A percentile compares a stretch with the other conserved stretches of the same genome.
These are phyloP conservation scores for Falco biarmicus DNA, from an alignment of 2,797 vertebrate species.

Conservation along the genomic window DNA sequence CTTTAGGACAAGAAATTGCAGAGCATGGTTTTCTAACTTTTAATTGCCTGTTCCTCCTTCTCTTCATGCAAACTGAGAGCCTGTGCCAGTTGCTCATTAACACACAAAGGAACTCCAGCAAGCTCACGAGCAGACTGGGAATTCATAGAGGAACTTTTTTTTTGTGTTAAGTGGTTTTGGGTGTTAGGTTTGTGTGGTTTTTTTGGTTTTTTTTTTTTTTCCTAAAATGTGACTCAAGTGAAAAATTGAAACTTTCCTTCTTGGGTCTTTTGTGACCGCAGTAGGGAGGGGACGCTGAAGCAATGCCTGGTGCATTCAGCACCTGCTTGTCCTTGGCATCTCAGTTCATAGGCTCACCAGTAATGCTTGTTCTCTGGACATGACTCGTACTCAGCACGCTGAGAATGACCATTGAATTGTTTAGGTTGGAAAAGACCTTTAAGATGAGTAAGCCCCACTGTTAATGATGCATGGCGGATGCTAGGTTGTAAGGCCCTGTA, in stretches of 20 bases:
- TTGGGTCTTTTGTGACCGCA: not conserved
- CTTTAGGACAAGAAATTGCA: not conserved
- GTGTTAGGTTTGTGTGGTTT: not conserved
- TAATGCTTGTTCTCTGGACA: not conserved
- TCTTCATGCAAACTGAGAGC: not conserved
- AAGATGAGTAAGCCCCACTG: too few species aligned
- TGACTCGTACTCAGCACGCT: not conserved
- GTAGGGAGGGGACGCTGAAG: not conserved
- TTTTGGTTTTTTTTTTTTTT: not conserved
- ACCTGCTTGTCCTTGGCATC: not conserved
- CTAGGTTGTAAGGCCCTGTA: not conserved
- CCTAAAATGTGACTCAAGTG: not conserved
- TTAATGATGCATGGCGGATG: fast-evolving
- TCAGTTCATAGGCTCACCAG: fast-evolving
- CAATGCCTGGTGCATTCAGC: not conserved
- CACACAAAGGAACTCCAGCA: not conserved
- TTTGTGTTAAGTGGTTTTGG: not conserved
- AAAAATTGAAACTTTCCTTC: not conserved
- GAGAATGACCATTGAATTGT: not conserved
- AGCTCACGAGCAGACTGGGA: not conserved
- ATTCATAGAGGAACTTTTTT: not conserved
- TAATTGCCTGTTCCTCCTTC: not conserved
- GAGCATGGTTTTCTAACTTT: not conserved
- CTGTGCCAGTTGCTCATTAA: not conserved
- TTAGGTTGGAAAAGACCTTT: too few species aligned